These are phyloP conservation scores for Portevinia maculata DNA, from an alignment of 2,888 invertebrate species.

Conservation along the genomic window DNA sequence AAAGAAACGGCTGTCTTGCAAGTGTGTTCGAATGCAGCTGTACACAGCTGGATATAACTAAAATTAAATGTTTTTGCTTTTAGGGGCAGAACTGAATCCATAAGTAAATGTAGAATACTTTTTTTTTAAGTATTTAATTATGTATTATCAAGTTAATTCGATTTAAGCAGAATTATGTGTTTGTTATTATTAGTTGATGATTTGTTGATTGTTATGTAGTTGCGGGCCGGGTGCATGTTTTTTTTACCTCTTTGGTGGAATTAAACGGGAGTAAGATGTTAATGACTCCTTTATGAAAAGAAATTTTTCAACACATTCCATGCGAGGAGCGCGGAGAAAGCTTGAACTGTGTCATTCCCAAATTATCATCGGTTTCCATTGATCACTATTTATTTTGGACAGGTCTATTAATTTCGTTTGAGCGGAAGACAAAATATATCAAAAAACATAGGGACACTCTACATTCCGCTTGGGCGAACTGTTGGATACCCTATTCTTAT, in stretches of 20 bases:
- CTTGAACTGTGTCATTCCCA: too few species aligned
- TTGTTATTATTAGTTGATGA: not conserved
- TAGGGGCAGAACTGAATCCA: constrained; percentile 1
- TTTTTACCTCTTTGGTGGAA: not conserved
- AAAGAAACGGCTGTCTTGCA: constrained; percentile 17
- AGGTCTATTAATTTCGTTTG: too few species aligned
- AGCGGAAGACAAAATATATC: too few species aligned
- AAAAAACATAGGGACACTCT: too few species aligned
- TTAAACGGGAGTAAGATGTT: too few species aligned
- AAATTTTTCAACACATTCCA: too few species aligned
- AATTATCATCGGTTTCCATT: too few species aligned
- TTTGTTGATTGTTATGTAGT: not conserved
- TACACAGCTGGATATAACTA: constrained; percentile 41
- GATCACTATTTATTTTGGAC: too few species aligned
- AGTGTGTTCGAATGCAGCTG: constrained; percentile 42
- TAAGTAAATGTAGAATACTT: not conserved
- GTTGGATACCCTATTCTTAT: too few species aligned
- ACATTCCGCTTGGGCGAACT: too few species aligned
- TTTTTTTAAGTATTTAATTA: not conserved
- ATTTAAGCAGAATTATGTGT: not conserved
- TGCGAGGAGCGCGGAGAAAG: too few species aligned
- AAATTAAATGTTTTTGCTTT: not conserved
- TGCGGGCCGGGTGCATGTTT: not conserved
- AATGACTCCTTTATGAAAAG: too few species aligned
- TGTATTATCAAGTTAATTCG: constrained; percentile 1